Percentiles rank a stretch among this genome's conserved stretches.
Conservation (phyloP, 2,888 invertebrate genomes). For the Mesorhabditis belari region DNA sequence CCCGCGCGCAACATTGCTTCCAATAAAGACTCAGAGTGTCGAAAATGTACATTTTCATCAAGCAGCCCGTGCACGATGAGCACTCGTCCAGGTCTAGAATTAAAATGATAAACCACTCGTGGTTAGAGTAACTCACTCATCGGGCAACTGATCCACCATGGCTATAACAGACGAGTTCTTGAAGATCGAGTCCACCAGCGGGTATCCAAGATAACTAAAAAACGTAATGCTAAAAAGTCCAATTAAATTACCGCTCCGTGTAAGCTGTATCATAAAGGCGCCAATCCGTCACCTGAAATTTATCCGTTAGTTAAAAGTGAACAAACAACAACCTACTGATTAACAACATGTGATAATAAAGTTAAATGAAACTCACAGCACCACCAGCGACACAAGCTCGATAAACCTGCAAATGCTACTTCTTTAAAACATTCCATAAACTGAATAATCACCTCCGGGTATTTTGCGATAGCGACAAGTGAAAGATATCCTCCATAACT, state of each 20-base stretch:
- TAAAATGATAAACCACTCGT: background rate
- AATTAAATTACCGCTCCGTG: conserved; percentile 75
- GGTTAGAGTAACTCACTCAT: conserved; percentile 64
- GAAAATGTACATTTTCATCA: conserved; percentile 98
- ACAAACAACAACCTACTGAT: too few species aligned
- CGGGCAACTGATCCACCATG: conserved; percentile 79
- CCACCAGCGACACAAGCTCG: conserved; percentile 77
- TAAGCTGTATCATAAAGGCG: conserved; percentile 94
- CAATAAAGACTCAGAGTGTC: conserved; percentile 84
- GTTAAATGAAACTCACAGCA: too few species aligned
- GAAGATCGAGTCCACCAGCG: conserved; percentile 51
- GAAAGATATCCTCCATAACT: conserved; percentile 97
- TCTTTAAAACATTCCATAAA: background rate
- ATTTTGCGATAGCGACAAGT: conserved; percentile 83
- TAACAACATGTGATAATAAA: too few species aligned
- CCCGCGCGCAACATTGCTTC: conserved; percentile 83
- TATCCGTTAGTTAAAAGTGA: too few species aligned
- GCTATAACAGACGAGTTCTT: conserved; percentile 75
- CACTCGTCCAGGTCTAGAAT: conserved; percentile 63
- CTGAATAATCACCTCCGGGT: conserved; percentile 67
- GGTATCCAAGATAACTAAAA: conserved; percentile 39
- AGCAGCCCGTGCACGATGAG: conserved; percentile 85
- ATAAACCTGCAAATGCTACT: conserved; percentile 53
- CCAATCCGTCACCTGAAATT: conserved; percentile 94
- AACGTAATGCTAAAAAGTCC: background rate